These are phyloP conservation scores for Cnemophilus loriae DNA, from an alignment of 2,113 vertebrate genomes.

Conservation along the genomic window DNA sequence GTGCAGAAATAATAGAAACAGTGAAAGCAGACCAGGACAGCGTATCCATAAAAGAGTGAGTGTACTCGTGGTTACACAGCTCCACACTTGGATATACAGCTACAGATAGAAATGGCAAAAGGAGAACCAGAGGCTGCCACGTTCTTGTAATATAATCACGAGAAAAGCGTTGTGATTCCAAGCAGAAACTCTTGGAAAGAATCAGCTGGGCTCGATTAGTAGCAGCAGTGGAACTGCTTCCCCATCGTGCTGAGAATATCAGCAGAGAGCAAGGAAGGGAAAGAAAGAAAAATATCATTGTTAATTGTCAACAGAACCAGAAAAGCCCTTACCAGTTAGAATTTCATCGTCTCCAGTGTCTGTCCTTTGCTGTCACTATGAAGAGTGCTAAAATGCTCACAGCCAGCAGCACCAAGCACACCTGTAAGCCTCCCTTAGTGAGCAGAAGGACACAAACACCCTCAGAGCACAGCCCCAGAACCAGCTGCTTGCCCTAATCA, in stretches of 20 bases:
- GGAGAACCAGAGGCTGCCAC: neutral
- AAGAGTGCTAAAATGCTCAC: neutral
- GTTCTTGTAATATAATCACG: neutral
- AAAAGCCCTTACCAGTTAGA: neutral
- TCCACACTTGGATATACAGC: neutral
- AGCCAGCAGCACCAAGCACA: neutral
- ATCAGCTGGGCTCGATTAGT: neutral
- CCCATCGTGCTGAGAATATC: neutral
- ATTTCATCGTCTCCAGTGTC: neutral
- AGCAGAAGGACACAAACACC: neutral
- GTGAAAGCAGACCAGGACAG: neutral
- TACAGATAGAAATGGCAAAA: neutral
- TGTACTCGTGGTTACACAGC: neutral
- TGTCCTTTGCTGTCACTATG: neutral
- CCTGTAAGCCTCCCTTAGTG: neutral
- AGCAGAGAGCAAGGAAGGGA: neutral
- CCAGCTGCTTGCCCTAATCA: neutral
- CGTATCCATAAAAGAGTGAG: neutral
- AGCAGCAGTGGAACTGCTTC: neutral
- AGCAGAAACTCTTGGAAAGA: neutral
- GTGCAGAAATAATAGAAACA: neutral
- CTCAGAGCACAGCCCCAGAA: neutral
- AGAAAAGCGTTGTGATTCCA: neutral
- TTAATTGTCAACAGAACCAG: neutral
- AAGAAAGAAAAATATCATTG: neutral